Evolutionary conservation across 2,888 invertebrate genomes (phyloP), one percentile per base, ranked within the genome.

Genomic region (Brachyopa scutellaris): DNA sequence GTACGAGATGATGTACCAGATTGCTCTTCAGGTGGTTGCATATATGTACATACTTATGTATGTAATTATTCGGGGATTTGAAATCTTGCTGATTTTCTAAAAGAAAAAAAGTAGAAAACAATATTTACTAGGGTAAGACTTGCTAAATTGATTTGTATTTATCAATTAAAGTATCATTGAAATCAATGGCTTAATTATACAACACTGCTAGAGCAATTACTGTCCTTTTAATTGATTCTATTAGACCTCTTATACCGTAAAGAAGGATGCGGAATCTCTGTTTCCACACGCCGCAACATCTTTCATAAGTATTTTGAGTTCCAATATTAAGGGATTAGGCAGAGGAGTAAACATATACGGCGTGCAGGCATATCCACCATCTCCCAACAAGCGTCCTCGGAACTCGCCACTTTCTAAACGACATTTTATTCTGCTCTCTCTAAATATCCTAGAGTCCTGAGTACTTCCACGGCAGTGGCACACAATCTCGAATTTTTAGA

Each of bases 231-330:
- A 17, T 9, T 3, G 19, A 21, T 9, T 45, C 8, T 4, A 45
- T 3, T 2, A n/a, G 15, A n/a, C 19, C 3, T 21, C 33, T 1
- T 1, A 53, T 19, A 17, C 33, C 33, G 4, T 3, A 11, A 5
- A 53, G 23, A 0, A 53, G 33, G 19, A 9, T 33, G 2, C 17
- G 26, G 33, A 53, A 33, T 19, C 53, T 15, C 1, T 19, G 7
- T 2, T 53, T 53, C 33, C 53, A 53, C 2, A 53, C 53, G 1
- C 53, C 53, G 19, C 31, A 53, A 2, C 33, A 53, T 6, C 33
- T 31, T 33, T 53, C 33, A 2, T 33, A 17, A 19, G 19, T 11
- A 23, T 53, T 53, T 7, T 19, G 19, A 5, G 53, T 19, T 19
- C 33, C 33, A 13, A n/a, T n/a, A 23, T 57, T 13, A 8, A 26